These are phyloP conservation scores for Falcaria lacertinaria DNA, from an alignment of 2,888 invertebrate genomes.

Conservation along the genomic window DNA sequence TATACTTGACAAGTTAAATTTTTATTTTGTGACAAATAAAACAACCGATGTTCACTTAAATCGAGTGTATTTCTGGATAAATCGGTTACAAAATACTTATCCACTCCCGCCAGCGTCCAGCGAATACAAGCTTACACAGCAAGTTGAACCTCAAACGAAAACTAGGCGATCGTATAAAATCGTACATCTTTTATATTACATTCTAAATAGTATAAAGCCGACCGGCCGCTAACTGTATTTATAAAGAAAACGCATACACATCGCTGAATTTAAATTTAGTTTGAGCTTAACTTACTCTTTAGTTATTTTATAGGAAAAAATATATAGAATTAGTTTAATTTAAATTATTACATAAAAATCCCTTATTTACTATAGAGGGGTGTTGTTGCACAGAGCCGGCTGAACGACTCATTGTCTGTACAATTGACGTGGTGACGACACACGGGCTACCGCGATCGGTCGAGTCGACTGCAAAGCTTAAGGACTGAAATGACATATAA, in stretches of 20 bases:
- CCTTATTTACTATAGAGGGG: constrained; percentile 56
- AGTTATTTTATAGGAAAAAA: constrained; percentile 67
- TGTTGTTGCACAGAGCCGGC: constrained; percentile 17
- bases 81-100: constrained; percentile 77
- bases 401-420: constrained; percentile 37
- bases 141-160: constrained; percentile 53
- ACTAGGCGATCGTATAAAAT: constrained; percentile 58
- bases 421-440: constrained; percentile 18
- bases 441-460: constrained; percentile 5
- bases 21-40: no score
- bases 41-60: constrained; percentile 71
- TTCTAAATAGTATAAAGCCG: constrained; percentile 71
- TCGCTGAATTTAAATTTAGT: constrained; percentile 53
- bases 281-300: constrained; percentile 78
- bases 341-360: constrained; percentile 73
- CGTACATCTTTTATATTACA: constrained; percentile 61
- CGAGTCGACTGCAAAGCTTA: constrained; percentile 47
- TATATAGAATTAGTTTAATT: constrained; percentile 74
- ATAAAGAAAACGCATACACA: constrained; percentile 39
- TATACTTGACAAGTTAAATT: no score
- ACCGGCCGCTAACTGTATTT: constrained; percentile 48
- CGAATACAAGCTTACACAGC: constrained; percentile 50
- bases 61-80: constrained; percentile 79
- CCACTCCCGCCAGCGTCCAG: constrained; percentile 46
- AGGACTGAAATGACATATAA: constrained; percentile 52